phyloP scores from a whole-genome alignment of 2,797 vertebrate species.

The Alectoris magna region DNA sequence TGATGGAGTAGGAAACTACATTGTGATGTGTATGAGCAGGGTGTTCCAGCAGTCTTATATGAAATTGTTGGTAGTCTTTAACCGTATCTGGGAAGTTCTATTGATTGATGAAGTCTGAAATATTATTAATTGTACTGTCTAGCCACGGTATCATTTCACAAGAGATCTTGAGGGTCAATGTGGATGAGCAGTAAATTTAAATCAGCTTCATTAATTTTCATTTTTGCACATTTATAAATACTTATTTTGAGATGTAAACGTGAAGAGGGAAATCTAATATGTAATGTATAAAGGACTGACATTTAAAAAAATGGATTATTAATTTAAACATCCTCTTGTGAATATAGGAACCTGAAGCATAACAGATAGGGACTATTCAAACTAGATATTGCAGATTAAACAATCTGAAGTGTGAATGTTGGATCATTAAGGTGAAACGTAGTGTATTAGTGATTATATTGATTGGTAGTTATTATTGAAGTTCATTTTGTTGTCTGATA shows the following conservation, averaged over 20 bases:
- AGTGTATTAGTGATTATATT: slow-evolving; percentile 10
- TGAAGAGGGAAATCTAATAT: neutral
- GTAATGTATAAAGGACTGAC: neutral
- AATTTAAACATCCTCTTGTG: neutral
- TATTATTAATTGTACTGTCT: neutral
- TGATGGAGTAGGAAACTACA: neutral
- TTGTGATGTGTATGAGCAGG: neutral
- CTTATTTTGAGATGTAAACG: neutral
- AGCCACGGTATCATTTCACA: neutral
- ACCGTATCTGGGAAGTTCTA: neutral
- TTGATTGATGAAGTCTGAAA: neutral
- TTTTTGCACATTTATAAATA: neutral
- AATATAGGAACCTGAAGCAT: neutral
- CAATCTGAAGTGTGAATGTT: slow-evolving; percentile 1
- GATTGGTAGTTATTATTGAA: slow-evolving; percentile 27
- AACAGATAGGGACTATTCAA: neutral
- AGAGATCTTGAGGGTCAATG: neutral
- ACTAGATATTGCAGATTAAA: slow-evolving; percentile 3
- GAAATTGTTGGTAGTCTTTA: neutral
- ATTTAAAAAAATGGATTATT: neutral
- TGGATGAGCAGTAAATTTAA: neutral
- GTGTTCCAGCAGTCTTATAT: neutral
- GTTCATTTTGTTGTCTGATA: slow-evolving; percentile 43
- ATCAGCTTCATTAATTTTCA: neutral
- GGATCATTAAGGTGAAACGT: neutral